phyloP scores from a whole-genome alignment of 2,113 vertebrate genomes.

The Chaetodon auriga region DNA sequence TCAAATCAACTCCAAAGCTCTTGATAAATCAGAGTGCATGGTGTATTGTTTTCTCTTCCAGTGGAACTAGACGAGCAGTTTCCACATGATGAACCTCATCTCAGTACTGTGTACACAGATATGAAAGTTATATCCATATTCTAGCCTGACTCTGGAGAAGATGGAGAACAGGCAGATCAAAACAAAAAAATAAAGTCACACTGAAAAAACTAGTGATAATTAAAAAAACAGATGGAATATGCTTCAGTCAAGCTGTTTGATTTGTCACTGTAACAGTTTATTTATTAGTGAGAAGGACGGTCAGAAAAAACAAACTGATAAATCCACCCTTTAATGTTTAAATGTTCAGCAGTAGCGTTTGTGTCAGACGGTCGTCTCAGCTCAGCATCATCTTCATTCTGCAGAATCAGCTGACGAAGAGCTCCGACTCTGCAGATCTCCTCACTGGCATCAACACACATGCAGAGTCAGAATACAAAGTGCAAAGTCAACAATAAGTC shows the following conservation, averaged over 20 bases:
- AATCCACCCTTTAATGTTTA: background rate
- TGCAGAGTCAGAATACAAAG: conserved; percentile 55
- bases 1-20: no score
- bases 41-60: no score
- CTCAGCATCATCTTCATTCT: background rate
- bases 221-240: background rate
- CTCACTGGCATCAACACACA: background rate
- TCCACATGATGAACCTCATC: no score
- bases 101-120: no score
- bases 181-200: background rate
- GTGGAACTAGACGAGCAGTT: no score
- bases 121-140: no score
- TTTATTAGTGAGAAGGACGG: conserved; percentile 43
- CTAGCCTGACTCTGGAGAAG: no score
- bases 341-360: background rate
- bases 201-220: accelerated
- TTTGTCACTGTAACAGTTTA: conserved; percentile 43
- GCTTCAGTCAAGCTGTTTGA: background rate
- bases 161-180: no score
- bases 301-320: conserved; percentile 26
- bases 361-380: background rate
- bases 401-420: background rate
- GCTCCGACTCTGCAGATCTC: background rate
- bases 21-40: no score
- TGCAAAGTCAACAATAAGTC: conserved; percentile 48